Percentiles rank a stretch among this genome's conserved stretches.
phyloP scores from a whole-genome alignment of 2,888 invertebrate species.

The Hydrotaea cyrtoneurina region DNA sequence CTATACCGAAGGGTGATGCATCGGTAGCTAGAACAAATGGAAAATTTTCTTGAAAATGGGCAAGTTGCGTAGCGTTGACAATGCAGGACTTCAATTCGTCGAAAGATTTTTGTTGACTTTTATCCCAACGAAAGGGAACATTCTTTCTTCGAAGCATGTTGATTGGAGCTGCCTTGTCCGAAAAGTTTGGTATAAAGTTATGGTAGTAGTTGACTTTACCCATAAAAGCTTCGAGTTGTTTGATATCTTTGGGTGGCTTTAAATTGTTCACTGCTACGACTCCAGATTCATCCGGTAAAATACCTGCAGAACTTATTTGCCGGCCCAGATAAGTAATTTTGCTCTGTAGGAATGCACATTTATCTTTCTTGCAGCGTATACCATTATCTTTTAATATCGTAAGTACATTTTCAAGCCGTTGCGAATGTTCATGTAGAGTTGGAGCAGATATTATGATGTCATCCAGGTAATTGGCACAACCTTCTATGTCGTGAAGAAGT shows the following conservation, averaged over 20 bases:
- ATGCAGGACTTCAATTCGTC: conserved; percentile 44
- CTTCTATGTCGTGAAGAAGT: conserved; percentile 53
- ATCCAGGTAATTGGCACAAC: conserved; percentile 57
- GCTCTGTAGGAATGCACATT: conserved; percentile 5
- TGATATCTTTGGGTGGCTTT: conserved; percentile 52
- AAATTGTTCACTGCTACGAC: conserved; percentile 72
- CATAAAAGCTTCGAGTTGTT: conserved; percentile 36
- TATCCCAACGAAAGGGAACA: no score
- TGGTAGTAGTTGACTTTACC: conserved; percentile 46
- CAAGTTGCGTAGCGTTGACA: conserved; percentile 42
- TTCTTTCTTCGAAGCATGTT: conserved; percentile 56
- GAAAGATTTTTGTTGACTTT: conserved; percentile 36
- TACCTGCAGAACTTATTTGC: conserved; percentile 55
- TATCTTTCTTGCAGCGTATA: conserved; percentile 43
- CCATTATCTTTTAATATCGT: conserved; percentile 55
- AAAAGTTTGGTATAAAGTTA: conserved; percentile 42
- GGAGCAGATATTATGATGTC: conserved; percentile 61
- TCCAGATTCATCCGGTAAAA: conserved; percentile 70
- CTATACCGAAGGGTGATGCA: conserved; percentile 52
- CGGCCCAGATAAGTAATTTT: conserved; percentile 58
- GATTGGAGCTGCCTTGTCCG: conserved; percentile 36
- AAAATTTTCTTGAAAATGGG: conserved; percentile 48
- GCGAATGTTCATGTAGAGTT: conserved; percentile 45
- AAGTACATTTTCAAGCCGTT: conserved; percentile 44
- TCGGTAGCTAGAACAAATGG: conserved; percentile 53